Conservation (phyloP, 2,888 invertebrate genomes). For the Lasioglossum morio region DNA sequence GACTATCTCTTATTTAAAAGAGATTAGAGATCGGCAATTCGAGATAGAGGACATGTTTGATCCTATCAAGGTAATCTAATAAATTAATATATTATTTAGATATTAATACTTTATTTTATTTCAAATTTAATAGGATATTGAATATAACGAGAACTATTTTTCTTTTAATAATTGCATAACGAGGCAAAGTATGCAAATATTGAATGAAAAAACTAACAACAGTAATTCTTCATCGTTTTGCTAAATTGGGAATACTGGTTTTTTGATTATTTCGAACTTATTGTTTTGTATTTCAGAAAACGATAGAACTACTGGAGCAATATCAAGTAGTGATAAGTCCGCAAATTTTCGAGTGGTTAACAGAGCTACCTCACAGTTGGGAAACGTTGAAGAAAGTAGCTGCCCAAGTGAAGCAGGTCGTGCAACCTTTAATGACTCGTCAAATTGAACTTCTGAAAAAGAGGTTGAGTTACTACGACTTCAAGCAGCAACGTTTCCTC, state of each 20-base stretch:
- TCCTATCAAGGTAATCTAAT: conserved; percentile 87
- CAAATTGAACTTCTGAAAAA: conserved; percentile 95
- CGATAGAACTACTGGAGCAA: conserved; percentile 92
- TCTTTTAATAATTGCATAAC: too few relatives aligned
- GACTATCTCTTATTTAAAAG: conserved; percentile 93
- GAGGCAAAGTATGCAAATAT: too few relatives aligned
- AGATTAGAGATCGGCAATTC: conserved; percentile 91
- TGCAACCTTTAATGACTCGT: conserved; percentile 94
- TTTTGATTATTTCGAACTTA: not conserved
- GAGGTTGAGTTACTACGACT: conserved; percentile 92
- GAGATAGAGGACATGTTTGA: conserved; percentile 96
- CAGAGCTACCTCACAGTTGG: conserved; percentile 96
- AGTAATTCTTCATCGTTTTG: not conserved
- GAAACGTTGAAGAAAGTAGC: conserved; percentile 93
- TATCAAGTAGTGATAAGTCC: conserved; percentile 96
- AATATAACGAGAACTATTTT: too few relatives aligned
- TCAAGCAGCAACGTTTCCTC: conserved; percentile 91
- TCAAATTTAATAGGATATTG: not conserved
- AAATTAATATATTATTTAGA: too few relatives aligned
- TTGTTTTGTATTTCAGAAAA: conserved; percentile 85
- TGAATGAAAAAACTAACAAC: not conserved
- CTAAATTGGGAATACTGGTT: not conserved
- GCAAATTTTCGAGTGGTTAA: conserved; percentile 86
- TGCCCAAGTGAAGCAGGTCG: conserved; percentile 92
- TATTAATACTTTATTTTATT: too few relatives aligned